Evolutionary conservation across 2,888 invertebrate genomes (phyloP).

Genomic region (Anthophora plumipes): DNA sequence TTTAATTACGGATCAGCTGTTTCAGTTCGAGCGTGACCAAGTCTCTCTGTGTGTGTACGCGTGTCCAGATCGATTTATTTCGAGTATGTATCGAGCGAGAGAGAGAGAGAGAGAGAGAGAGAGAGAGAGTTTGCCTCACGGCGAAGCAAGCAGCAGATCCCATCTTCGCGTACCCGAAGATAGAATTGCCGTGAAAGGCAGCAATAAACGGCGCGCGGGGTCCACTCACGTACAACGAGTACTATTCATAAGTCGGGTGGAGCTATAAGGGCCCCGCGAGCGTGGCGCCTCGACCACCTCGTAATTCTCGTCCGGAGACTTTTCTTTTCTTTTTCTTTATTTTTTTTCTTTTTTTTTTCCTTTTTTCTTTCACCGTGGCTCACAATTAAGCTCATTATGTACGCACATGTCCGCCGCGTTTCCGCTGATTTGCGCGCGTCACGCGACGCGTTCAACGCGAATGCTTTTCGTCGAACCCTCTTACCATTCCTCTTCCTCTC

Average conservation of each 20-base stretch:
- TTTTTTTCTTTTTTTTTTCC: too few relatives aligned
- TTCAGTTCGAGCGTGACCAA: slow-evolving; percentile 51
- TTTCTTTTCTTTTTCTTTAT: too few relatives aligned
- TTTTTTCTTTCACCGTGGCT: slow-evolving; percentile 43
- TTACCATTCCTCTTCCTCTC: neutral
- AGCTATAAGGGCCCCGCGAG: slow-evolving; percentile 40
- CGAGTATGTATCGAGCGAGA: slow-evolving; percentile 44
- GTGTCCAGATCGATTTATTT: slow-evolving; percentile 69
- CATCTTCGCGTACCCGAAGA: slow-evolving; percentile 50
- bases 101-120: slow-evolving; percentile 12
- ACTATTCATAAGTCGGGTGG: slow-evolving; percentile 70
- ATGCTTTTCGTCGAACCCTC: neutral
- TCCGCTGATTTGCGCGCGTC: slow-evolving; percentile 51
- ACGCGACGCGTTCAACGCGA: slow-evolving; percentile 27
- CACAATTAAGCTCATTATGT: slow-evolving; percentile 61
- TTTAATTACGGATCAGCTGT: slow-evolving; percentile 69
- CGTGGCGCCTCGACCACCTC: slow-evolving; percentile 62
- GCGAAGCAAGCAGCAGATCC: slow-evolving; percentile 22
- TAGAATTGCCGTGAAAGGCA: slow-evolving; percentile 64
- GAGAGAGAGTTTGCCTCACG: slow-evolving; percentile 6
- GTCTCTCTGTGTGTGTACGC: slow-evolving; percentile 40
- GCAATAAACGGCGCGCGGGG: slow-evolving; percentile 60
- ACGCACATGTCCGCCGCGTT: slow-evolving; percentile 53
- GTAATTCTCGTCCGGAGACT: slow-evolving; percentile 61
- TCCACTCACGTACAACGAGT: slow-evolving; percentile 66